Percentiles rank a stretch among this genome's conserved stretches.
phyloP scores from a whole-genome alignment of 1,140 invertebrate genomes.

The Drosophila trapezifrons region DNA sequence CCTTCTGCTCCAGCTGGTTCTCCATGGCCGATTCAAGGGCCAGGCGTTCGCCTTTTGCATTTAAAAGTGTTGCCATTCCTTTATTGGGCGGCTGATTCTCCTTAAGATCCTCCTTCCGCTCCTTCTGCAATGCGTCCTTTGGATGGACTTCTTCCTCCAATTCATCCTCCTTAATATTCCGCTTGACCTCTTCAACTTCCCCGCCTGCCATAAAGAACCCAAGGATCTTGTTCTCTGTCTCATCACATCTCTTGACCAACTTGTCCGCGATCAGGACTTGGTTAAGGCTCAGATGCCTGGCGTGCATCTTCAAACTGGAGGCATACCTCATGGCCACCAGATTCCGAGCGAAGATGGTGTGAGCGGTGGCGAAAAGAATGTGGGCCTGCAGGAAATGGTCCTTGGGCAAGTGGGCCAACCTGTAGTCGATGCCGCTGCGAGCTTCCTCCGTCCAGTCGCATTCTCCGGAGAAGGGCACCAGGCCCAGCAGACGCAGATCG shows the following conservation, averaged over 20 bases:
- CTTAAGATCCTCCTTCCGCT: background rate
- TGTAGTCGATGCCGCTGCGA: background rate
- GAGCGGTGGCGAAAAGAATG: background rate
- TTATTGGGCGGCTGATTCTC: background rate
- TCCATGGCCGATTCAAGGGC: too few species aligned
- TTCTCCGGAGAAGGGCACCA: background rate
- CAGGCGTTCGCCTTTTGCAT: too few species aligned
- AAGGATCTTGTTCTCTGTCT: background rate
- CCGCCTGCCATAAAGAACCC: background rate
- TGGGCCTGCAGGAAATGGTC: conserved; percentile 4
- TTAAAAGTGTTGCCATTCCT: too few species aligned
- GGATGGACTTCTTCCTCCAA: background rate
- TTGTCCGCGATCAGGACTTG: background rate
- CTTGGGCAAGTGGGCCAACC: background rate
- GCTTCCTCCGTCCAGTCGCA: background rate
- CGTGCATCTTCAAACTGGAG: background rate
- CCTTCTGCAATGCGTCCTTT: too few species aligned
- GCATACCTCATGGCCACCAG: conserved; percentile 5
- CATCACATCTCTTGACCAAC: background rate
- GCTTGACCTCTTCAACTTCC: background rate
- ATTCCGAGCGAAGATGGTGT: conserved; percentile 8
- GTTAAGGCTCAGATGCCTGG: background rate
- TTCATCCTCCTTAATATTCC: background rate
- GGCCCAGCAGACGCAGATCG: conserved; percentile 45
- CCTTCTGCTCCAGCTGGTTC: background rate